phyloP scores from a whole-genome alignment of 1,140 invertebrate genomes.

The Bombus confusus region DNA sequence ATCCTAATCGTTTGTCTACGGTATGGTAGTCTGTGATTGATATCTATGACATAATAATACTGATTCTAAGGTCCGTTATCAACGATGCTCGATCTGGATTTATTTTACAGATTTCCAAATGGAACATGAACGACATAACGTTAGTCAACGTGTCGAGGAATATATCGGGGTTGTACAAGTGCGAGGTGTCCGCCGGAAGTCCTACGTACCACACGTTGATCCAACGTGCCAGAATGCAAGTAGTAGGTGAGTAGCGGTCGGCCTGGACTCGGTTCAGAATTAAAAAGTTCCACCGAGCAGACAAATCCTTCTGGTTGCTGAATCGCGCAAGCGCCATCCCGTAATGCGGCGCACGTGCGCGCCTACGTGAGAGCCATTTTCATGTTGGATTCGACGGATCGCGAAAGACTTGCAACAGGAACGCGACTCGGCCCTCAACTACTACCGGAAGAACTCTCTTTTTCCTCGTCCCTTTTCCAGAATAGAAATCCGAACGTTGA shows the following conservation, averaged over 20 bases:
- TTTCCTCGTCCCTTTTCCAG: too few species aligned
- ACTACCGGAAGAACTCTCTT: background rate
- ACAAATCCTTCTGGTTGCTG: constrained; percentile 32
- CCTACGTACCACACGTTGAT: constrained; percentile 88
- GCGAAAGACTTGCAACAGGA: background rate
- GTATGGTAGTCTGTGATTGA: too few species aligned
- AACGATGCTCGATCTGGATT: background rate
- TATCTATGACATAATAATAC: too few species aligned
- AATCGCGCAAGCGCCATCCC: background rate
- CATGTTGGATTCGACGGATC: constrained; percentile 14
- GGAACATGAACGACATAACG: constrained; percentile 83
- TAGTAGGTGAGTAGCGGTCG: constrained; percentile 85
- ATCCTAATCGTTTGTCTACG: too few species aligned
- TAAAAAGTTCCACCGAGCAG: constrained; percentile 42
- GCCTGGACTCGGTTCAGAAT: background rate
- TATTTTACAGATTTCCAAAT: constrained; percentile 81
- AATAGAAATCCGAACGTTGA: constrained; percentile 1
- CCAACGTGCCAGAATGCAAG: constrained; percentile 85
- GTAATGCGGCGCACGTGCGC: constrained; percentile 38
- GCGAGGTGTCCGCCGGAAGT: constrained; percentile 89
- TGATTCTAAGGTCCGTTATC: background rate
- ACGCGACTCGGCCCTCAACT: background rate
- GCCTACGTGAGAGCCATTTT: constrained; percentile 44
- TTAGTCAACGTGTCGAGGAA: constrained; percentile 83
- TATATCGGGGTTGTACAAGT: constrained; percentile 88